Evolutionary conservation across 2,888 invertebrate genomes (phyloP).

Genomic region (Drosophila hawaiiensis): DNA sequence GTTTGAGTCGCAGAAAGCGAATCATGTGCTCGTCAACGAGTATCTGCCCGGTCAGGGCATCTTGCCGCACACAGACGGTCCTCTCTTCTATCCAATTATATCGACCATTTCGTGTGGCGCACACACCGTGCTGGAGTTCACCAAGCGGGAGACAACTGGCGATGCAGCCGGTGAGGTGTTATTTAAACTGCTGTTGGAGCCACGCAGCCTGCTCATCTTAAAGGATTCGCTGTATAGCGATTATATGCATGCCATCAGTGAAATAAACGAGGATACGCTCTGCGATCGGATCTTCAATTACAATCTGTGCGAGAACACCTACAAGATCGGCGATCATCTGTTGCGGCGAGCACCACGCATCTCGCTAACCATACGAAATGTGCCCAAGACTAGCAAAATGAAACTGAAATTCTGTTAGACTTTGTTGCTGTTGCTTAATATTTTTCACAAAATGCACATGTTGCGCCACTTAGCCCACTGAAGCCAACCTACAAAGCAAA

Average conservation of each 20-base stretch:
- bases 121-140: slow-evolving; percentile 94
- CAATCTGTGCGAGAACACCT: slow-evolving; percentile 87
- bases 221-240: slow-evolving; percentile 92
- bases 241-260: slow-evolving; percentile 95
- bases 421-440: slow-evolving; percentile 33
- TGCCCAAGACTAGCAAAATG: slow-evolving; percentile 93
- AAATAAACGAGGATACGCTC: slow-evolving; percentile 88
- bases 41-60: slow-evolving; percentile 97
- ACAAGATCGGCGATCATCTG: slow-evolving; percentile 87
- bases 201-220: slow-evolving; percentile 94
- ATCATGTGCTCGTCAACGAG: slow-evolving; percentile 98
- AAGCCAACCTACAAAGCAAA: slow-evolving; percentile 37
- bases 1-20: slow-evolving; percentile 90
- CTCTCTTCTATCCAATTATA: slow-evolving; percentile 95
- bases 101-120: slow-evolving; percentile 97
- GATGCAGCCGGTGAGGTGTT: slow-evolving; percentile 79
- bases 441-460: slow-evolving; percentile 41
- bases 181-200: slow-evolving; percentile 93
- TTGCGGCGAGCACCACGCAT: slow-evolving; percentile 92
- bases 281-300: slow-evolving; percentile 88
- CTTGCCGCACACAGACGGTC: slow-evolving; percentile 98
- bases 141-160: slow-evolving; percentile 60
- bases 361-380: slow-evolving; percentile 96
- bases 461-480: slow-evolving; percentile 59
- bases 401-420: slow-evolving; percentile 87